Base-by-base conservation (phyloP, 2,113 vertebrate species). In the Dasypus novemcinctus region DNA sequence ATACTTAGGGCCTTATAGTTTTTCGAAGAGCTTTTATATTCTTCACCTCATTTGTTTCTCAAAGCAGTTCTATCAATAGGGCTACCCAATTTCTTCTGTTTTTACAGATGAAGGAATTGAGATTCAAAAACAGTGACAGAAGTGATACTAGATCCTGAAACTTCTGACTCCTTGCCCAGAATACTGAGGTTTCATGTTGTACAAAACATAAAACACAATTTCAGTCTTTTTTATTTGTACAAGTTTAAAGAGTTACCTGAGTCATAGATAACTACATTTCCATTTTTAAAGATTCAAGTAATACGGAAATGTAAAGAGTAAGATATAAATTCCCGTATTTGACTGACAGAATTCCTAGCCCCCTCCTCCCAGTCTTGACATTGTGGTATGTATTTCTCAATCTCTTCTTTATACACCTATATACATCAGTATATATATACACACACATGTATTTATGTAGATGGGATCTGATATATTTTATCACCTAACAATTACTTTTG, bases 161-260 rank as follows among this genome's bases (percentile, higher is more conserved):
- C 36, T 46, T 75, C 72, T 29, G 74, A 75, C 31, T 74, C 20
- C 29, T 89, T 46, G 18, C 61, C 27, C 18, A 23, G 25, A 49
- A 43, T 38, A 36, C 31, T 31, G 38, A 66, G 38, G 36, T 82
- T 89, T 89, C 4, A 27, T 75, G 29, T 38, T 75, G 59, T 13
- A 43, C 10, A 17, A 41, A 52, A 82, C 68, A 74, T 20, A 18
- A 82, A 11, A 54, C 8, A 49, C 46, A 49, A 21, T 43, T 54
- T 74, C 81, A 49, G 41, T 64, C 54, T 7, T 81, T 93, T 88
- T n/a, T 94, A 46, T 57, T 93, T 81, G 54, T 81, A 64, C 75
- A 57, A 75, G n/a, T 75, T 91, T 25, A 43, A 54, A 75, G 85
- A 82, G 36, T 83, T 43, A 57, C 7, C n/a, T 1, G 52, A 87